Base-by-base conservation (phyloP, 2,113 vertebrate genomes). In the Puffinus mauretanicus region DNA sequence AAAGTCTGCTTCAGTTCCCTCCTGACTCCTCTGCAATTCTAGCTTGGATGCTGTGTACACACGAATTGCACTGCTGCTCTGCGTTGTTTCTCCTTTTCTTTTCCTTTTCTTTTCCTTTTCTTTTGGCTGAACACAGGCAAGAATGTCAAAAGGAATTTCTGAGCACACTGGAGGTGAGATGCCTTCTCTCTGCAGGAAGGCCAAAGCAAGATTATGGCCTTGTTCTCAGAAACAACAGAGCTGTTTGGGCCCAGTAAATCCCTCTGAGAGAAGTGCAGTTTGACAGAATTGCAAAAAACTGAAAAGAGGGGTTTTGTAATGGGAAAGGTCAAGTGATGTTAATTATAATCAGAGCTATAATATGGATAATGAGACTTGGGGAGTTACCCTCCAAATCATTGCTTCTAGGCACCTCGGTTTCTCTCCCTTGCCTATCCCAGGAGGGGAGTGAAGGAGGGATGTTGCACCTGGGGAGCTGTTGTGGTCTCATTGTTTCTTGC, bases 141-240 rank as follows among this genome's bases (percentile, higher is more conserved):
- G 47, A 87, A 85, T 57, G 84, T 84, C 69, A 65, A 65, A 94
- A 96, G 34, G 61, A 89, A 88, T 90, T 93, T 85, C 81, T 93
- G 73, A 82, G 75, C 36, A 29, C 22, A 5, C 17, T 72, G 70
- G 49, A 90, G 60, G 78, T 69, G 81, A 89, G 69, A 82, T 13
- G 36, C 72, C 38, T 40, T 36, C 47, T 92, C 49, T 82, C 49
- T 66, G 42, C 64, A 73, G 90, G 52, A 85, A 84, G 61, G 81
- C 84, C 66, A 93, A 93, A 73, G 55, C 52, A 76, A 72, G 66
- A 90, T 82, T 87, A 57, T 51, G 80, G 66, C 49, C 71, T 80
- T 62, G 16, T 76, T 95, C 49, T 85, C 75, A 46, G 52, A 75
- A 95, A 57, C 15, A 85, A 10, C 57, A 76, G 46, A 87, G 81